phyloP scores from a whole-genome alignment of 2,113 vertebrate genomes.

The Eretmochelys imbricata region DNA sequence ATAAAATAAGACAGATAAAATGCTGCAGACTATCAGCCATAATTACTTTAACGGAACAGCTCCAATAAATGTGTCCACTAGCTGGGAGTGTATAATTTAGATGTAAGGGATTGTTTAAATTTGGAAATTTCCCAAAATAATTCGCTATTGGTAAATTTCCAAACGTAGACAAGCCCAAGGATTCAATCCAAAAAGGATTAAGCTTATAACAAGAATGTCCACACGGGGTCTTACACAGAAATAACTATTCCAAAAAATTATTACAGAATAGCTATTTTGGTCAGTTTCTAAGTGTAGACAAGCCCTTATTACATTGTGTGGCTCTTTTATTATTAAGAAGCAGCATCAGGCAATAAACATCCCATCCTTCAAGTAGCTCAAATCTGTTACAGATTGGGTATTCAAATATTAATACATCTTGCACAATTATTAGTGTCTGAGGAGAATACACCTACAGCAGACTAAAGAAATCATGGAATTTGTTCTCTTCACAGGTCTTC shows the following conservation, averaged over 20 bases:
- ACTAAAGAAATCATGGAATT: not conserved
- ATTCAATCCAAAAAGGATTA: not conserved
- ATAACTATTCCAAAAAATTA: slow-evolving; percentile 35
- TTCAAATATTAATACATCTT: not conserved
- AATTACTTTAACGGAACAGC: slow-evolving; percentile 17
- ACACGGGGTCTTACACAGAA: slow-evolving; percentile 12
- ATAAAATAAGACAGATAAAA: not conserved
- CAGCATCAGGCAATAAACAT: not conserved
- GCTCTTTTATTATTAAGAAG: not conserved
- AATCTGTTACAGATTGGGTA: not conserved
- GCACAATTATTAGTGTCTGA: not conserved
- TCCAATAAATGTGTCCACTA: slow-evolving; percentile 6
- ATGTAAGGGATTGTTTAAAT: slow-evolving; percentile 25
- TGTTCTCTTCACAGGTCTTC: not conserved
- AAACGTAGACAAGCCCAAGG: not conserved
- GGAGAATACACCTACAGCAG: not conserved
- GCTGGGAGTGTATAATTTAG: slow-evolving; percentile 29
- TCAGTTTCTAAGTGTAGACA: slow-evolving; percentile 1
- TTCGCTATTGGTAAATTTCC: not conserved
- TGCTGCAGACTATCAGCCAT: not conserved
- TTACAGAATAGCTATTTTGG: not conserved
- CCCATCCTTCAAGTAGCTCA: not conserved
- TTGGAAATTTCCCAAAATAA: slow-evolving; percentile 33
- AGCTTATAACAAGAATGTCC: not conserved
- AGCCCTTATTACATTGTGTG: not conserved